Evolutionary conservation across 2,888 invertebrate genomes (phyloP).

Genomic region (Euphydryas editha): DNA sequence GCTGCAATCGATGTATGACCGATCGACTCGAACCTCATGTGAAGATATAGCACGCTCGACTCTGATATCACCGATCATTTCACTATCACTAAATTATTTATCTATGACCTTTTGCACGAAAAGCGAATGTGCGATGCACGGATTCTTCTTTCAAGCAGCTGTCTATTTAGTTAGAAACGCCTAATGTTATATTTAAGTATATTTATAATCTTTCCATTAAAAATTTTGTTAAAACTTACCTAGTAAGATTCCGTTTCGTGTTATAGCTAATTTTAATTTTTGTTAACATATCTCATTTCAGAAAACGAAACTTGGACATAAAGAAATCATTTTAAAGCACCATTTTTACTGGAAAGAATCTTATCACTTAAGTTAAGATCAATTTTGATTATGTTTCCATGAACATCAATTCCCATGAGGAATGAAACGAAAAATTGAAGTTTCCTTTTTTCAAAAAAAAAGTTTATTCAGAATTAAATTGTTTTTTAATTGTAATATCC

Average conservation of each 20-base stretch:
- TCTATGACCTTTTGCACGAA: conserved; percentile 80
- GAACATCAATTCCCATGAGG: conserved; percentile 79
- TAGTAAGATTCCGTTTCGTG: background rate
- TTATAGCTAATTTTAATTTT: conserved; percentile 19
- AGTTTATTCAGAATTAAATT: conserved; percentile 55
- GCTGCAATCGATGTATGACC: conserved; percentile 38
- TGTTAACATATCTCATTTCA: conserved; percentile 15
- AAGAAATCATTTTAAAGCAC: conserved; percentile 24
- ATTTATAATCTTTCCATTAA: conserved; percentile 66
- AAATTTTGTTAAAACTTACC: conserved; percentile 36
- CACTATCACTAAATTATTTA: conserved; percentile 67
- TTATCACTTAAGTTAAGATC: conserved; percentile 74
- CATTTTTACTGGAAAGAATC: conserved; percentile 73
- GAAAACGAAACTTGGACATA: background rate
- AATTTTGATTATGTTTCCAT: conserved; percentile 66
- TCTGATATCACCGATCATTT: conserved; percentile 74
- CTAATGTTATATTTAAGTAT: conserved; percentile 79
- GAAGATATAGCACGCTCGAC: conserved; percentile 81
- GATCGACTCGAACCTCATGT: conserved; percentile 38
- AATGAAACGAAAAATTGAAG: conserved; percentile 81
- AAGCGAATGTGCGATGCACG: conserved; percentile 84
- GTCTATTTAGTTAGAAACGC: conserved; percentile 81
- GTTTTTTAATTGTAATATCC: conserved; percentile 67
- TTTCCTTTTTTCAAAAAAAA: conserved; percentile 46
- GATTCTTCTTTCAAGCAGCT: conserved; percentile 82